These are phyloP conservation scores for Chaetorhynchus papuensis DNA, from an alignment of 2,113 vertebrate genomes.

Conservation along the genomic window DNA sequence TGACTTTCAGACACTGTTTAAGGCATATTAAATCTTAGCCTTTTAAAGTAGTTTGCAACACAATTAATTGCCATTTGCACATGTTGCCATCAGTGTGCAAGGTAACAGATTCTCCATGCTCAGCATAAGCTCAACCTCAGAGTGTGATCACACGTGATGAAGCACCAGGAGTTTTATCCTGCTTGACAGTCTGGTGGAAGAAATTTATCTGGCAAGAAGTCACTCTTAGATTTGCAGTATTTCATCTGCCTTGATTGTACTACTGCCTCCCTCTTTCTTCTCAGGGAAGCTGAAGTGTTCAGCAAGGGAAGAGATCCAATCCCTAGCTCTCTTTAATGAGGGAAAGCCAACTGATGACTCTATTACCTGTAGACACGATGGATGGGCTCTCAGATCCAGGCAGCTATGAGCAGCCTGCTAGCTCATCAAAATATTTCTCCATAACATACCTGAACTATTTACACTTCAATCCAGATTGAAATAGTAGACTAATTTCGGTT, in stretches of 20 bases:
- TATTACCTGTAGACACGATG: rapidly evolving
- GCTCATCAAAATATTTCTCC: neutral
- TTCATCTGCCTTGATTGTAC: neutral
- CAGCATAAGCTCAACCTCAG: neutral
- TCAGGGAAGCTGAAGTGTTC: neutral
- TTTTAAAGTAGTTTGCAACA: neutral
- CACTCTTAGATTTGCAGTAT: neutral
- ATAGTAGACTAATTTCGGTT: neutral
- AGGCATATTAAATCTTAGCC: neutral
- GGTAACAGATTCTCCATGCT: neutral
- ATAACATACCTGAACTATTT: neutral
- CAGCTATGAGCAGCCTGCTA: neutral
- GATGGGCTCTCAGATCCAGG: neutral
- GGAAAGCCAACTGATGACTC: neutral
- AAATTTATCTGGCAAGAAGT: neutral
- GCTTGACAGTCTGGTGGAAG: neutral
- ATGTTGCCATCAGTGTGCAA: rapidly evolving
- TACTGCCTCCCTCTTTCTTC: neutral
- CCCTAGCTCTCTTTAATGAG: neutral
- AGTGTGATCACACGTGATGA: neutral
- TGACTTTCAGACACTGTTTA: neutral
- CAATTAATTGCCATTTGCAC: neutral
- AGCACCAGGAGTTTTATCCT: neutral
- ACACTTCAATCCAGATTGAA: neutral
- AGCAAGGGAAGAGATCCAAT: neutral